Evolutionary conservation across 1,140 invertebrate genomes (phyloP).

Genomic region (Akabosia matsudoensis): DNA sequence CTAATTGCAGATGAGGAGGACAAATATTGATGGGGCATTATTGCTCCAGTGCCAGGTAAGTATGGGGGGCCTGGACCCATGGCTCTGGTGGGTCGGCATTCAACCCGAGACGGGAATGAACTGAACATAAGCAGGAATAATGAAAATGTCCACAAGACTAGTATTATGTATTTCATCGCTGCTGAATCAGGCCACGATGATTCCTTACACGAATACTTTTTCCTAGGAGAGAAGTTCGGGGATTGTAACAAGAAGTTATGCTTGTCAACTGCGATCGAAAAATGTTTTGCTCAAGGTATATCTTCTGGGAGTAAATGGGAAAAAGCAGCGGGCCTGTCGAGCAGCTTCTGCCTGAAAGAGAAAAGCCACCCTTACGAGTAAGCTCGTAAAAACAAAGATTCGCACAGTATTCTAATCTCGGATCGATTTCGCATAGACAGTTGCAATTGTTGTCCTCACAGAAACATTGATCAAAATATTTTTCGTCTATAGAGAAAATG

Average conservation of each 20-base stretch:
- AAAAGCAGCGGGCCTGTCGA: too few species aligned
- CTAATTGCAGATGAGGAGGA: slow-evolving; percentile 5
- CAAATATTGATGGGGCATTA: not conserved
- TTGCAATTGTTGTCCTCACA: too few species aligned
- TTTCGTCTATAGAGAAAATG: too few species aligned
- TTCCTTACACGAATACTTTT: not conserved
- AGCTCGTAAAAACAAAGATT: too few species aligned
- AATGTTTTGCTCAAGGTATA: not conserved
- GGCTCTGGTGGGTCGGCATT: slow-evolving; percentile 40
- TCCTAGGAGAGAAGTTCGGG: not conserved
- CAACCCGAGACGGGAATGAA: slow-evolving; percentile 46
- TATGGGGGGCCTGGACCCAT: slow-evolving; percentile 42
- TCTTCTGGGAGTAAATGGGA: too few species aligned
- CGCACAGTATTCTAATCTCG: too few species aligned
- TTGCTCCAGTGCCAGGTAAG: not conserved
- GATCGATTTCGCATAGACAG: too few species aligned
- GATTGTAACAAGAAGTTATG: not conserved
- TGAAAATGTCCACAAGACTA: slow-evolving; percentile 44
- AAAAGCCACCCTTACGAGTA: too few species aligned
- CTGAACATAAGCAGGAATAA: slow-evolving; percentile 45
- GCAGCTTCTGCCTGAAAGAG: too few species aligned
- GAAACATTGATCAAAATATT: too few species aligned
- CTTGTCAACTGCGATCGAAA: not conserved
- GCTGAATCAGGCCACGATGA: not conserved
- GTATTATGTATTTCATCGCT: slow-evolving; percentile 46